phyloP scores from a whole-genome alignment of 2,888 invertebrate genomes.

The Lepetodrilus schrolli region DNA sequence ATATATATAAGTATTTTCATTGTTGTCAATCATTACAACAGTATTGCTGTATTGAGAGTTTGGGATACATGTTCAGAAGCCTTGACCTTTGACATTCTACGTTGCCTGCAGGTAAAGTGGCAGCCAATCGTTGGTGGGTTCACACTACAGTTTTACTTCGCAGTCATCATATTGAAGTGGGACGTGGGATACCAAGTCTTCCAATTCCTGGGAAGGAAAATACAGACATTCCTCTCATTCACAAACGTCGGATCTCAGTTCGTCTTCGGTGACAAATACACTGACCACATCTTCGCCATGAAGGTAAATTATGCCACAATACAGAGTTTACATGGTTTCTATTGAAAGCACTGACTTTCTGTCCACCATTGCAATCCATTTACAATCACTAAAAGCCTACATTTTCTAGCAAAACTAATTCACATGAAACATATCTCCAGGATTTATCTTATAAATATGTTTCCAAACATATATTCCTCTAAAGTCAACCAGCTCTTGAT shows the following conservation, averaged over 20 bases:
- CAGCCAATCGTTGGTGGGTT: slow-evolving; percentile 87
- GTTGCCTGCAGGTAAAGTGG: slow-evolving; percentile 78
- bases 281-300: slow-evolving; percentile 86
- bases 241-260: slow-evolving; percentile 87
- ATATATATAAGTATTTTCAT: too few species aligned
- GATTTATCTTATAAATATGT: too few species aligned
- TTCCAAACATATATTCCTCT: too few species aligned
- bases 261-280: slow-evolving; percentile 82
- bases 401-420: too few species aligned
- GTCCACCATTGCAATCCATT: too few species aligned
- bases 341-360: background rate
- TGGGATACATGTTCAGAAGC: too few species aligned
- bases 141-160: slow-evolving; percentile 88
- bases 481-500: too few species aligned
- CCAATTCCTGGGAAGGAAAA: slow-evolving; percentile 81
- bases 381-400: too few species aligned
- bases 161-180: slow-evolving; percentile 90
- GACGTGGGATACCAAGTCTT: slow-evolving; percentile 84
- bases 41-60: too few species aligned
- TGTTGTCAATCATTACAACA: too few species aligned
- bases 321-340: background rate
- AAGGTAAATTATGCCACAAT: slow-evolving; percentile 78
- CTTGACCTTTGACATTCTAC: too few species aligned
- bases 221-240: slow-evolving; percentile 86
- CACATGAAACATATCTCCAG: too few species aligned